A percentile compares a stretch with the other conserved stretches of the same genome.
Conservation (phyloP, 2,888 invertebrate genomes). For the Nymphalis c-album region DNA sequence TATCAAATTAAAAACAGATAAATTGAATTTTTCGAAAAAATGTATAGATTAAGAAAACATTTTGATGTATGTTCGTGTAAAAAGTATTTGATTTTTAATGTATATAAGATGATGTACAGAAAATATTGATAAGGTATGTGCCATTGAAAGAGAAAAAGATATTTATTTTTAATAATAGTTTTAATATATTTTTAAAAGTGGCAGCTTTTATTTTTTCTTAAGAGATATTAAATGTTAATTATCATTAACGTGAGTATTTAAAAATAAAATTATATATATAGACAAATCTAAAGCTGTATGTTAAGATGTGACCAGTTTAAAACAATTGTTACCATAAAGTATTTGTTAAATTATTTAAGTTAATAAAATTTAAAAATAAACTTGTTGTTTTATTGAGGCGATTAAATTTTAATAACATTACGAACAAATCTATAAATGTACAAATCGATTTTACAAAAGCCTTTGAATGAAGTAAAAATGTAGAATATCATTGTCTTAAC, state of each 20-base stretch:
- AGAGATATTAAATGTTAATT: background rate
- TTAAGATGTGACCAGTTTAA: conserved; percentile 16
- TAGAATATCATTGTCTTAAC: too few relatives aligned
- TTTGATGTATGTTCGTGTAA: background rate
- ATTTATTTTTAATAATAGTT: conserved; percentile 20
- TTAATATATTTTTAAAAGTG: conserved; percentile 6
- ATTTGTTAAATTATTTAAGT: conserved; percentile 24
- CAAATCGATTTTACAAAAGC: background rate
- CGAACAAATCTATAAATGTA: background rate
- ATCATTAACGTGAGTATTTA: background rate
- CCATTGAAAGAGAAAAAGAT: conserved; percentile 17
- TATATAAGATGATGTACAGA: conserved; percentile 4
- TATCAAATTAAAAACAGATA: background rate
- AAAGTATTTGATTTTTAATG: background rate
- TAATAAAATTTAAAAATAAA: conserved; percentile 17
- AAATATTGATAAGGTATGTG: background rate
- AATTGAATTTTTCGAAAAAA: conserved; percentile 3
- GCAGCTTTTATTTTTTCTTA: conserved; percentile 18
- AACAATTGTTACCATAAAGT: conserved; percentile 23
- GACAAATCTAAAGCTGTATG: background rate
- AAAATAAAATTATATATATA: background rate
- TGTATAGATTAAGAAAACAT: background rate
- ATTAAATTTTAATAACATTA: background rate
- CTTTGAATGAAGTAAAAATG: background rate
- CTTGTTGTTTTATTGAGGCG: conserved; percentile 3